Conservation (phyloP, 2,113 vertebrate species). For the Axis porcinus region DNA sequence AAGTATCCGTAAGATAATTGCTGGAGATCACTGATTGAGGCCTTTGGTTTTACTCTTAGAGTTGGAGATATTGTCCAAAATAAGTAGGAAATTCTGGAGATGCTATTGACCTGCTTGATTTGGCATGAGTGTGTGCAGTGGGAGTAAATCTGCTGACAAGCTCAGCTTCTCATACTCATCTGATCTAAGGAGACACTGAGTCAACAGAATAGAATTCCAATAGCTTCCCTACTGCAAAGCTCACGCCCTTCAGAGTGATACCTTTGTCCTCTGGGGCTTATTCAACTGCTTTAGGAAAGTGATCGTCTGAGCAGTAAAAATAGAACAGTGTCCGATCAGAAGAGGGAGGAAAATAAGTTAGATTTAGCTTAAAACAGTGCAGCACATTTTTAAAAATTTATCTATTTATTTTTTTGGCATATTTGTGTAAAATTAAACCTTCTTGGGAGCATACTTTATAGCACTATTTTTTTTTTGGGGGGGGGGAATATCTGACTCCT, state of each 20-base stretch:
- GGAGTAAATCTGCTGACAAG: slow-evolving; percentile 60
- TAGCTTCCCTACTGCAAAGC: neutral
- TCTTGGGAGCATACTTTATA: neutral
- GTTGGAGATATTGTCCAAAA: neutral
- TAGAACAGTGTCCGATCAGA: slow-evolving; percentile 30
- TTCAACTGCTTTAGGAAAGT: slow-evolving; percentile 65
- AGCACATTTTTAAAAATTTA: neutral
- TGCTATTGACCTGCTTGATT: neutral
- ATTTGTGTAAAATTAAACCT: neutral
- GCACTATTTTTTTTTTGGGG: neutral
- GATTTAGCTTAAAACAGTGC: slow-evolving; percentile 32
- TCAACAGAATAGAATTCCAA: slow-evolving; percentile 70
- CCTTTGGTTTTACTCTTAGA: neutral
- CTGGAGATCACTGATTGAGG: fast-evolving
- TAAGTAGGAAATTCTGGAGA: neutral
- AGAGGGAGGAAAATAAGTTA: neutral
- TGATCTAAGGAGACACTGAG: slow-evolving; percentile 73
- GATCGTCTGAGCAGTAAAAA: slow-evolving; percentile 69
- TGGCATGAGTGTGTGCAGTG: neutral
- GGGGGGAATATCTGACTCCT: neutral
- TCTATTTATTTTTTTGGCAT: neutral
- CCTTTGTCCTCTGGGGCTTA: slow-evolving; percentile 71
- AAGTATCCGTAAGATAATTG: neutral
- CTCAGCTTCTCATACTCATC: neutral
- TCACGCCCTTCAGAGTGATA: slow-evolving; percentile 40